Percentiles rank a stretch among this genome's conserved stretches.
Conservation (phyloP, 2,797 vertebrate species). For the Steatocranus sp. region DNA sequence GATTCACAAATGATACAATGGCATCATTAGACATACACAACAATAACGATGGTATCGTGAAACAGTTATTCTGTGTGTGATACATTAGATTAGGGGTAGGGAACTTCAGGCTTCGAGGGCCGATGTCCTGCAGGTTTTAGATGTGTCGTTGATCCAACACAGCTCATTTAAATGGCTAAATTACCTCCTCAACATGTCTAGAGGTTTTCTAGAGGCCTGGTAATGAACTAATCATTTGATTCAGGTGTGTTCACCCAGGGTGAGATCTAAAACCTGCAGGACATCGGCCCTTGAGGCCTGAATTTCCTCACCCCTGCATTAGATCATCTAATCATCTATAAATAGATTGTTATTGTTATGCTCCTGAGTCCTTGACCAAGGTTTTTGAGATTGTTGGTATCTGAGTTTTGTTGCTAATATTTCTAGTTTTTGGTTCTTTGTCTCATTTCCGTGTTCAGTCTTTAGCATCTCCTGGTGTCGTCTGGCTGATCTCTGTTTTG, state of each 20-base stretch:
- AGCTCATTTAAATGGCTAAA: fast-evolving
- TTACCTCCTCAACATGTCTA: fast-evolving
- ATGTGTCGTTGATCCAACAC: neutral
- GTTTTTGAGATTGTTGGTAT: neutral
- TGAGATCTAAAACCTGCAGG: fast-evolving
- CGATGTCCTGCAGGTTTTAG: neutral
- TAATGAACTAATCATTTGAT: neutral
- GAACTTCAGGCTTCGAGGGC: neutral
- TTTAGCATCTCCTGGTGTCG: neutral
- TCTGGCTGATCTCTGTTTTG: fast-evolving
- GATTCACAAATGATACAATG: neutral
- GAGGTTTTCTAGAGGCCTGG: neutral
- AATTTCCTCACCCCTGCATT: neutral
- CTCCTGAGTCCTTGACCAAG: neutral
- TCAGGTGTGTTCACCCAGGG: fast-evolving
- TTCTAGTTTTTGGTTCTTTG: neutral
- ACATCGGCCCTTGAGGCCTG: neutral
- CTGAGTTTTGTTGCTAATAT: fast-evolving
- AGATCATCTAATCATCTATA: neutral
- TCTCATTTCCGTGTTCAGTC: neutral
- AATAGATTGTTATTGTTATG: neutral
- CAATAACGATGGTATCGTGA: neutral
- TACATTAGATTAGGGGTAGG: fast-evolving
- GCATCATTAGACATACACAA: neutral
- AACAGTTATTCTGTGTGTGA: neutral